phyloP scores from a whole-genome alignment of 2,797 vertebrate genomes.

The Antrozous pallidus region DNA sequence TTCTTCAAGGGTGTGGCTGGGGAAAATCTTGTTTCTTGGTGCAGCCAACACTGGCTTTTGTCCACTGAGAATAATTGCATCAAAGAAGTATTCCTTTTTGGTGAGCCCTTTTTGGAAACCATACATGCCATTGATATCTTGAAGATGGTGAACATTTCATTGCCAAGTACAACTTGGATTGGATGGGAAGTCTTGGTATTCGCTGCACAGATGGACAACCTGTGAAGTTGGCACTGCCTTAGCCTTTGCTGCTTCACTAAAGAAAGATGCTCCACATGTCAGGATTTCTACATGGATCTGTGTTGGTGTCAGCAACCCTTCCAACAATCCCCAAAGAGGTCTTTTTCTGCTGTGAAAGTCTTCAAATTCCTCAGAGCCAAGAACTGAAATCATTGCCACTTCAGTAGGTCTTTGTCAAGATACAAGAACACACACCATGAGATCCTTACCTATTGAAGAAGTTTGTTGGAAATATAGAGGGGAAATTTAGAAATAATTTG shows the following conservation, averaged over 20 bases:
- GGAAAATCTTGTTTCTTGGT: neutral
- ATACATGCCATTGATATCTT: conserved; percentile 49
- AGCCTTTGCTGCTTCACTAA: conserved; percentile 40
- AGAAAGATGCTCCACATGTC: conserved; percentile 55
- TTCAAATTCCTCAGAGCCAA: conserved; percentile 42
- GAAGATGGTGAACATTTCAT: conserved; percentile 38
- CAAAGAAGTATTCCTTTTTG: neutral
- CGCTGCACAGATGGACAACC: conserved; percentile 70
- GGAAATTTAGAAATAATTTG: conserved; percentile 18
- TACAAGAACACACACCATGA: neutral
- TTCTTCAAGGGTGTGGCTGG: neutral
- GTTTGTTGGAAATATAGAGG: neutral
- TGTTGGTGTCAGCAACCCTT: conserved; percentile 57
- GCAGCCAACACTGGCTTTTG: neutral
- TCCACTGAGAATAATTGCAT: conserved; percentile 1
- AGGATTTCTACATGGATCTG: neutral
- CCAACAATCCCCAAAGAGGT: conserved; percentile 35
- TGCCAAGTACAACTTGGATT: conserved; percentile 63
- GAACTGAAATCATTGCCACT: neutral
- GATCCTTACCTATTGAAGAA: neutral
- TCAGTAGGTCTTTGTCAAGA: conserved; percentile 49
- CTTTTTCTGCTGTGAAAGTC: conserved; percentile 36
- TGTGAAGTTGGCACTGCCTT: conserved; percentile 40
- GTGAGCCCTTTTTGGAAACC: conserved; percentile 40
- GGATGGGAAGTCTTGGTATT: conserved; percentile 51